Evolutionary conservation across 2,797 vertebrate genomes (phyloP), one percentile per base, ranked within the genome.

Genomic region (Novumbra hubbsi): DNA sequence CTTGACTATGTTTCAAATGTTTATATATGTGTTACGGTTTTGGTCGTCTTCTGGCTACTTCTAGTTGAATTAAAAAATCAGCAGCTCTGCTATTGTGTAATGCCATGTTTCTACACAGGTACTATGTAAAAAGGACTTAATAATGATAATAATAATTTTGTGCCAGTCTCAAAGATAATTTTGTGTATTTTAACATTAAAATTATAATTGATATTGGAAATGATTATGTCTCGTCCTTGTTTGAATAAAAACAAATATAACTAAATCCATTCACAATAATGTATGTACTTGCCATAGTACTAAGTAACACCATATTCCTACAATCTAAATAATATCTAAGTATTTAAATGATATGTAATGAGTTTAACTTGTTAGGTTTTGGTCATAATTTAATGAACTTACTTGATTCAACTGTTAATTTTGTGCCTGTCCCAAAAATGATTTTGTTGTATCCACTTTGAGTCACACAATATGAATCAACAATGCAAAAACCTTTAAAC

Each of bases 331-430:
- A 60, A 21, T 24, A 27, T 14, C 55, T 14, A n/a, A 8, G 7
- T 60, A 11, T 24, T 60, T 60, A 60, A 21, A 6, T 24, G 3
- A 21, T 27, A 4, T 6, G 28, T 65, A 65, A 32, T 32, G 32
- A 30, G 63, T 34, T 28, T 1, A 65, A 65, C 28, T 17, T 4
- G n/a, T 57, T 57, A 0, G 1, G 21, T 24, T 21, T 9, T 8
- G 1, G n/a, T 21, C 28, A n/a, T 1, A 19, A 49, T 34, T 74
- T 8, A 21, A 65, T 68, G 19, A 62, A 78, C 78, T 84, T 82
- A 84, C 76, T 73, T 69, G 62, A 48, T 28, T 72, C 15, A 72
- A 79, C 76, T 50, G 38, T 50, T 15, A 80, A 55, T 38, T 16
- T 41, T 52, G 19, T 75, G 38, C 72, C 67, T 69, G 52, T 50